Percentiles rank a stretch among this genome's conserved stretches.
Evolutionary conservation across 2,797 vertebrate genomes (phyloP).

Genomic region (Anguilla marmorata): DNA sequence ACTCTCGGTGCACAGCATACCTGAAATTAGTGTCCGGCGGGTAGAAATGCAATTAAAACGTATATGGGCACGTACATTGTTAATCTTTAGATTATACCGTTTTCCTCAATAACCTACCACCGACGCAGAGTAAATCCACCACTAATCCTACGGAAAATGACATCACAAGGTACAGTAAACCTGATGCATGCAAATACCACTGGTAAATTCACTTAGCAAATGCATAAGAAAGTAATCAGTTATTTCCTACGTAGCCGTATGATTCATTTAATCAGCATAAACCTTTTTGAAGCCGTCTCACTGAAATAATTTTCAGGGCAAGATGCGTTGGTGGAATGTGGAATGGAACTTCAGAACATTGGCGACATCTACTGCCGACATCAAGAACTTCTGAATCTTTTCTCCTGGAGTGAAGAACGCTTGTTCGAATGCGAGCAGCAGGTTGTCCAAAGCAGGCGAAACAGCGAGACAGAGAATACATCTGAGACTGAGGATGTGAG

Average conservation of each 20-base stretch:
- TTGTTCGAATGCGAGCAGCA: neutral
- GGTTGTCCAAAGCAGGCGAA: neutral
- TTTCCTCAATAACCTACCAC: neutral
- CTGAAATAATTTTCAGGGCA: neutral
- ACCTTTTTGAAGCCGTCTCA: too few species aligned
- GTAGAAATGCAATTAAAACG: neutral
- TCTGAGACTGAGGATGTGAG: neutral
- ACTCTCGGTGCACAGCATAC: neutral
- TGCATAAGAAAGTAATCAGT: neutral
- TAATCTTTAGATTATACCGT: neutral
- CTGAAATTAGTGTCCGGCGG: neutral
- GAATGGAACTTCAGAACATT: constrained; percentile 13
- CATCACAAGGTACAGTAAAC: neutral
- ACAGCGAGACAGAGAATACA: neutral
- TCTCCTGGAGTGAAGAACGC: neutral
- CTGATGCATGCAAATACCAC: neutral
- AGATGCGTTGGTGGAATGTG: neutral
- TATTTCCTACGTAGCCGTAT: neutral
- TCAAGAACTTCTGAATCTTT: constrained; percentile 3
- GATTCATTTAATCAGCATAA: neutral
- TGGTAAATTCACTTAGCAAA: neutral
- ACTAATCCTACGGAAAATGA: neutral
- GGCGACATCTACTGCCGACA: constrained; percentile 19
- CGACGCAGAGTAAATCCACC: neutral
- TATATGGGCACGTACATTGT: neutral